Base-by-base conservation (phyloP, 2,113 vertebrate species). In the Sinocyclocheilus maitianheensis region DNA sequence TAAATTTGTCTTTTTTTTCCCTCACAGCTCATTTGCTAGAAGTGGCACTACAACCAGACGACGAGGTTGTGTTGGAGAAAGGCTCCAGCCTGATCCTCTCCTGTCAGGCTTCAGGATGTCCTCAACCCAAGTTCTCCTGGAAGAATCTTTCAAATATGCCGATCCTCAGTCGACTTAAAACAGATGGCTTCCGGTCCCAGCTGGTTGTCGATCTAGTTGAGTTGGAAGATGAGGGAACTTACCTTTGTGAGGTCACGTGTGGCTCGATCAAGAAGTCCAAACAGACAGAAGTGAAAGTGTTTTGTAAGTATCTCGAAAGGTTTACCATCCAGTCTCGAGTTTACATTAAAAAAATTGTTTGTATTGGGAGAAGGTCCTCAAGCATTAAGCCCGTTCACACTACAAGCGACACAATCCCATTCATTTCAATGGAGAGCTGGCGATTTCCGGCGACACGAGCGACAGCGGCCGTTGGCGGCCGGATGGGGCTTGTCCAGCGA, bases 171-270 rank as follows among this genome's bases (percentile, higher is more conserved):
- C 26, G 1, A 12, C 11, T 0, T 43, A 13, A 78, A n/a, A 79
- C 24, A 24, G 62, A 65, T 77, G 84, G 37, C 4, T 9, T 40
- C 5, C 3, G 9, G 20, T 92, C 93, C 11, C 22, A 79, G 53
- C 88, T 94, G 3, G 77, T 71, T 72, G 88, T 94, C 46, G 48
- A 63, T 85, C 37, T 88, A 30, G 82, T 92, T 80, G 92, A 86
- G 24, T 72, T 93, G 46, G 85, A 86, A 84, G 89, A 94, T 13
- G 87, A 89, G 69, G 89, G 91, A 43, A 84, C 51, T 0, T 94
- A 93, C 89, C 87, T 82, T 72, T 95, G 94, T 22, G 89, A 93
- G 88, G 94, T 91, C 7, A 20, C 85, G 34, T 95, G 94, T 67
- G 92, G 90, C 71, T 87, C 91, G 0, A 88, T 91, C 24, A 18